Base-by-base conservation (phyloP, 2,888 invertebrate genomes). In the Allolobophora icterica region DNA sequence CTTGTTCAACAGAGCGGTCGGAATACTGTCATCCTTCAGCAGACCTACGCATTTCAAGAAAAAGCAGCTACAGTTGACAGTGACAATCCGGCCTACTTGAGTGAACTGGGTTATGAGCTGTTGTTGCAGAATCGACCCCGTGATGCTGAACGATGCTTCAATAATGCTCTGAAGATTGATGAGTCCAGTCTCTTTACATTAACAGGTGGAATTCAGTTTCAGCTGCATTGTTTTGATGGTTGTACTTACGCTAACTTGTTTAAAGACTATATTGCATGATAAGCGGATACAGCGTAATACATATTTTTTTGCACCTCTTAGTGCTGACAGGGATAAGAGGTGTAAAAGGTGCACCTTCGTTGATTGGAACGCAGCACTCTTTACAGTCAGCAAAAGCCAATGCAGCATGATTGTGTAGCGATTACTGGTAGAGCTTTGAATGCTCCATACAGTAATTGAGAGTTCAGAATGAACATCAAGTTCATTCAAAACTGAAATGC, bases 71-170 rank as follows among this genome's bases (percentile, higher is more conserved):
- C 97, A 94, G 96, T 97, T 93, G 97, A 97, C 93, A 95, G 97
- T 1, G 96, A 96, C 89, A 97, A 96, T 95, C 96, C 97, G 0
- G 97, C 97, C 89, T 97, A 97, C 94, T 96, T 98, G 94, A 97
- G 97, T 90, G 98, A 98, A 95, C 96, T 98, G 84, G 99, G 98
- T 0, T 97, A 97, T 94, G 97, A 98, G 94, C 97, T 97, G 93
- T 96, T 97, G 45, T 95, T 98, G 90, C 96, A 97, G 94, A 89
- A 97, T 0, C 97, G 97, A 94, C 96, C 96, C 33, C 97, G 97
- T 94, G 98, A 98, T 93, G 98, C 98, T 0, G 96, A 97, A 40
- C 96, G 97, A 93, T 97, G 97, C 94, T 98, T 97, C 94, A 97
- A 97, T 93, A 97, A 97, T 90, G 97, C 98, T 0, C 97, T 97